Percentiles rank a stretch among this genome's conserved stretches.
Conservation (phyloP, 2,888 invertebrate species). For the Polietes domitor region DNA sequence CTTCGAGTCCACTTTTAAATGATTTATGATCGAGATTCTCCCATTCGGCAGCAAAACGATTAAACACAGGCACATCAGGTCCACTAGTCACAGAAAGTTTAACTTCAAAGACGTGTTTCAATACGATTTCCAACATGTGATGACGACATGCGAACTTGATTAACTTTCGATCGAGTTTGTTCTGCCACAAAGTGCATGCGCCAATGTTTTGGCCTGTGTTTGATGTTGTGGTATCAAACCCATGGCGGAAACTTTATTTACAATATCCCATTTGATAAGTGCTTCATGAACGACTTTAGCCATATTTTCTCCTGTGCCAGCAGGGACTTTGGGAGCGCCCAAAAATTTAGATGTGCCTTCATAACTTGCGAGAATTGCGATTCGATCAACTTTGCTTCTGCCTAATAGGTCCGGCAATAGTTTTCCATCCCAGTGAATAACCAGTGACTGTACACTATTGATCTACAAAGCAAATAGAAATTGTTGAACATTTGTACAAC, state of each 20-base stretch:
- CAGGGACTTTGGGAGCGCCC: conserved; percentile 9
- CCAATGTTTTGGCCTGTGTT: conserved; percentile 4
- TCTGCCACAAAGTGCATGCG: conserved; percentile 1
- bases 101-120: conserved; percentile 31
- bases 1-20: conserved; percentile 8
- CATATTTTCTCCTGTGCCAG: conserved; percentile 31
- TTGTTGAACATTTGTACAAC: not conserved
- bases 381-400: conserved; percentile 6
- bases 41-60: not conserved
- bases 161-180: conserved; percentile 31
- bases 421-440: not conserved
- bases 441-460: not conserved
- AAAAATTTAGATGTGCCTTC: not conserved
- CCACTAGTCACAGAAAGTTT: conserved; percentile 15
- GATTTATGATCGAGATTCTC: not conserved
- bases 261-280: conserved; percentile 30
- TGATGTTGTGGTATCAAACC: conserved; percentile 33
- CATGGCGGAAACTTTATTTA: conserved; percentile 19
- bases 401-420: not conserved
- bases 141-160: conserved; percentile 33
- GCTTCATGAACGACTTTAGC: conserved; percentile 17
- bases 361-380: conserved; percentile 5
- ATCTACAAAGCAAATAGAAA: not conserved
- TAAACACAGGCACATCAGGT: conserved; percentile 2
- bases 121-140: conserved; percentile 33